Base-by-base conservation (phyloP, 2,888 invertebrate genomes). In the Pristionchus japonicus region DNA sequence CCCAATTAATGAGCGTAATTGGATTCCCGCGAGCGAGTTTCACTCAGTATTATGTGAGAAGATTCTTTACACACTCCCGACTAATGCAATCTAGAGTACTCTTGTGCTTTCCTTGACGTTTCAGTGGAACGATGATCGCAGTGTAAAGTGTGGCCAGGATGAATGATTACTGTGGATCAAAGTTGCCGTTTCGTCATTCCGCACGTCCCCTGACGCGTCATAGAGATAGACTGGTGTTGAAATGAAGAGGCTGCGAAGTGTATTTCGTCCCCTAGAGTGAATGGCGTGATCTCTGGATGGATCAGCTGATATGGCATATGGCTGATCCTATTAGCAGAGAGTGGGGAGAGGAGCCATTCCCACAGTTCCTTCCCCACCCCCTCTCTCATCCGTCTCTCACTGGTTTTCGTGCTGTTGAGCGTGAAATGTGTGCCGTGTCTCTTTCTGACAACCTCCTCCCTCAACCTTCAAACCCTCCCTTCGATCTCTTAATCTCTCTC, bases 271-370 rank as follows among this genome's bases (percentile, higher is more conserved):
- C n/a, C n/a, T n/a, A n/a, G n/a, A 17, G 61, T 67, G 31, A 15
- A 67, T 40, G 74, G 40, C 43, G 37, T 74, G 74, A 40, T 70
- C 34, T n/a, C n/a, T n/a, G n/a, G n/a, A n/a, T 34, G 37, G 34
- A 31, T 74, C 74, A 74, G 74, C 40, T 74, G 74, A 40, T 74
- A 74, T n/a, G 40, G 27, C 37, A 40, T 7, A n/a, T 31, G 74
- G 40, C 9, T 74, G 74, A 74, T 74, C 74, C 74, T 74, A 74
- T 74, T 74, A 74, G 74, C 74, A 70, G 20, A 64, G 64, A 27
- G 23, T n/a, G 64, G 52, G 52, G 52, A 61, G 27, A 23, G 61
- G 27, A 3, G 23, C 74, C 20, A 23, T 52, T 17, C 74, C n/a
- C n/a, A n/a, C n/a, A n/a, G n/a, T n/a, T n/a, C n/a, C n/a, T n/a